Evolutionary conservation across 2,113 vertebrate species (phyloP).

Genomic region (Candoia aspera): DNA sequence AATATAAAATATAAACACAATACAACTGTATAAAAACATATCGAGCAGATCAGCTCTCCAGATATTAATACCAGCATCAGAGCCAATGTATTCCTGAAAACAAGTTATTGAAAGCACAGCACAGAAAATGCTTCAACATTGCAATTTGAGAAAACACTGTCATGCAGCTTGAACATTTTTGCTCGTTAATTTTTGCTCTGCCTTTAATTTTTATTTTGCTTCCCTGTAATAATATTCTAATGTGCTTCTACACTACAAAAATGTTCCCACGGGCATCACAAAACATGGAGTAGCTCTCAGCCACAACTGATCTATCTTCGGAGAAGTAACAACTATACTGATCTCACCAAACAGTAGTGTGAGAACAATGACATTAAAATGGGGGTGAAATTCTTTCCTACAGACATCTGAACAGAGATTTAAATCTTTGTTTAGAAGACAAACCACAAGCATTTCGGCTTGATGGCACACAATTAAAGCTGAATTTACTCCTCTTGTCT

Average conservation of each 20-base stretch:
- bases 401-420: not conserved
- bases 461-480: not conserved
- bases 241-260: not conserved
- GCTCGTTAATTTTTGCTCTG: not conserved
- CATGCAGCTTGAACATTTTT: constrained; percentile 4
- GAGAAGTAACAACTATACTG: not conserved
- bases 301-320: not conserved
- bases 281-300: constrained; percentile 4
- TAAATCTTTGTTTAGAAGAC: not conserved
- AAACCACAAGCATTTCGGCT: not conserved
- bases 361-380: not conserved
- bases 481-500: not conserved
- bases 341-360: not conserved
- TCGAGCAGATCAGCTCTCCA: not conserved
- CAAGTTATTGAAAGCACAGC: not conserved
- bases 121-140: not conserved
- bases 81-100: not conserved
- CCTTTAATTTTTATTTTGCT: not conserved
- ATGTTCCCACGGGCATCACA: not conserved
- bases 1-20: not conserved
- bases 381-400: not conserved
- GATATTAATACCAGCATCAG: not conserved
- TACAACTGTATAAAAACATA: not conserved
- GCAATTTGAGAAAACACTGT: not conserved
- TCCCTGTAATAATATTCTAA: constrained; percentile 5